phyloP scores from a whole-genome alignment of 1,140 invertebrate genomes.

The Ceratosolen solmsi region DNA sequence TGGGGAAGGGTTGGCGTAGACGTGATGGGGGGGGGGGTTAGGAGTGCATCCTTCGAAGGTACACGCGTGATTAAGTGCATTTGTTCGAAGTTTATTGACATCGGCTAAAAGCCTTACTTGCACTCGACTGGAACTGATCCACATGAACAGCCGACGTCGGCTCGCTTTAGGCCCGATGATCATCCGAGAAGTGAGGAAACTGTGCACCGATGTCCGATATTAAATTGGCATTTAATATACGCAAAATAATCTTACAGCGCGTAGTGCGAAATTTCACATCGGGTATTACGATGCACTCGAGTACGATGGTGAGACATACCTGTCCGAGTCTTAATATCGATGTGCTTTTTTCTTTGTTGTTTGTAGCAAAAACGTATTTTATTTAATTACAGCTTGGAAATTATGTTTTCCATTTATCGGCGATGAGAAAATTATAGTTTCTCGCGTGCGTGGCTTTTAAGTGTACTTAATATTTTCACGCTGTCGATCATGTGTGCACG shows the following conservation, averaged over 20 bases:
- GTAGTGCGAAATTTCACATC: slow-evolving; percentile 17
- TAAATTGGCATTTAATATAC: slow-evolving; percentile 1
- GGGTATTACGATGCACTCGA: slow-evolving; percentile 7
- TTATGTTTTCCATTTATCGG: background rate
- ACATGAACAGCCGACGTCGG: slow-evolving; percentile 60
- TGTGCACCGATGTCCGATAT: slow-evolving; percentile 8
- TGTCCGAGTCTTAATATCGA: background rate
- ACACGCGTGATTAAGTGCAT: slow-evolving; percentile 65
- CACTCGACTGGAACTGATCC: slow-evolving; percentile 62
- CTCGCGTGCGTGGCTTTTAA: too few relatives aligned
- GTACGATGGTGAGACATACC: background rate
- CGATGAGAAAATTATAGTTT: background rate
- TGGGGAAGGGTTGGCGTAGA: background rate
- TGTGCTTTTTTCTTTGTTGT: background rate
- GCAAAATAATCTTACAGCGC: background rate
- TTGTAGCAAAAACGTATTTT: background rate
- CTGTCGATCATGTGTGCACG: too few relatives aligned
- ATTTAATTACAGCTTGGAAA: background rate
- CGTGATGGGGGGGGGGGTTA: background rate
- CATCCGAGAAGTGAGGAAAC: slow-evolving; percentile 26
- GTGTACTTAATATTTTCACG: too few relatives aligned
- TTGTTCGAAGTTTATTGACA: slow-evolving; percentile 61
- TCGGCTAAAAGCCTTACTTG: slow-evolving; percentile 50
- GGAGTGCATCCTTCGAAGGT: slow-evolving; percentile 56
- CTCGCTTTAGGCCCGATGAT: slow-evolving; percentile 51